phyloP scores from a whole-genome alignment of 1,140 invertebrate species.

The Eriosoma lanigerum region DNA sequence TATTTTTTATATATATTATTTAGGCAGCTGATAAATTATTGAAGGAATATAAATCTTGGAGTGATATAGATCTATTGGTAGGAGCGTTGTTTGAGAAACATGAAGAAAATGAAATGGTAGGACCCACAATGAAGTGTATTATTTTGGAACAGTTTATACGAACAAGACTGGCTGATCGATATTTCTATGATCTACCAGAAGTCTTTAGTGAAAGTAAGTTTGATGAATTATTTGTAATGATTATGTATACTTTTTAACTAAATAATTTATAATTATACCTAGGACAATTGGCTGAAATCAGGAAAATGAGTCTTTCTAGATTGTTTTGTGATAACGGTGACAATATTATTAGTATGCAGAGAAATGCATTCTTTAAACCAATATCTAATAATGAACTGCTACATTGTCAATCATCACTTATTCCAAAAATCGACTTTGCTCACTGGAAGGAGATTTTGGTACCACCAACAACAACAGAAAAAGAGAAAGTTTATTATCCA shows the following conservation, averaged over 20 bases:
- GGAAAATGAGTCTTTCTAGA: slow-evolving; percentile 62
- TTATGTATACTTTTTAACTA: background rate
- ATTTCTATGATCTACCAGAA: slow-evolving; percentile 74
- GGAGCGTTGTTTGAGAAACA: slow-evolving; percentile 76
- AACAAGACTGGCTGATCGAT: slow-evolving; percentile 74
- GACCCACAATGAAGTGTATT: slow-evolving; percentile 82
- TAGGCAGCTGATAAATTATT: slow-evolving; percentile 19
- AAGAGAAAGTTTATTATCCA: too few relatives aligned
- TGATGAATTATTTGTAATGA: slow-evolving; percentile 52
- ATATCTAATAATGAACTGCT: slow-evolving; percentile 15
- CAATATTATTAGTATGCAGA: slow-evolving; percentile 48
- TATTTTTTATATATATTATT: background rate
- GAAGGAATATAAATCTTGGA: slow-evolving; percentile 63
- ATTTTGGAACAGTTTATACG: slow-evolving; percentile 82
- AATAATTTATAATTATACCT: background rate
- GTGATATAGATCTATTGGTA: slow-evolving; percentile 82
- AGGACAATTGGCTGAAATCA: slow-evolving; percentile 52
- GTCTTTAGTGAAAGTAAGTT: slow-evolving; percentile 67
- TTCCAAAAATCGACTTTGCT: slow-evolving; percentile 46
- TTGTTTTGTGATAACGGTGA: slow-evolving; percentile 75
- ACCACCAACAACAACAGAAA: too few relatives aligned
- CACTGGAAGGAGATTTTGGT: slow-evolving; percentile 40
- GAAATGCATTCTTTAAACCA: slow-evolving; percentile 45
- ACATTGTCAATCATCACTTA: slow-evolving; percentile 19
- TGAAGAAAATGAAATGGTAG: slow-evolving; percentile 69